Conservation (phyloP, 30 jellyfish, hydroid and myxozoan species). For the Aurelia coerulea region DNA sequence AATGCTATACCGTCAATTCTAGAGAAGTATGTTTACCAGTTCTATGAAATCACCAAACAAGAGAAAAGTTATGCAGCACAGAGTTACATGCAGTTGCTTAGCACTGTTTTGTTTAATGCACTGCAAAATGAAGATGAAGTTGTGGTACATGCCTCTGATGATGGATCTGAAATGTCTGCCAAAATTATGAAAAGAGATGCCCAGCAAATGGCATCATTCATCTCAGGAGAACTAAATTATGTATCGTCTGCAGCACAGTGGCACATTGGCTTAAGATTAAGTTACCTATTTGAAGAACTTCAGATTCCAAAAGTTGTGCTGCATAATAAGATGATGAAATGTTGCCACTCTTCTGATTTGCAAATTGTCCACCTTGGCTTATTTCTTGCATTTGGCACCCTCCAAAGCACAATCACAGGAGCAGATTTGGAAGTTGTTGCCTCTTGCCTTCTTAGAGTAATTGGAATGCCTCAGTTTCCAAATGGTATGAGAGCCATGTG, state of each 20-base stretch:
- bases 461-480: conserved; percentile 44
- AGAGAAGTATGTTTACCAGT: conserved; percentile 5
- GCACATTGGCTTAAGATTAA: conserved; percentile 43
- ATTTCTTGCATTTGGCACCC: conserved; percentile 23
- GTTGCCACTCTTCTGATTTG: conserved; percentile 41
- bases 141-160: no score
- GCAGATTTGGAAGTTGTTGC: conserved; percentile 33
- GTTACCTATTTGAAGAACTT: conserved; percentile 13
- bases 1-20: conserved; percentile 30
- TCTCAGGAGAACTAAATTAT: conserved; percentile 51
- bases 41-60: conserved; percentile 27
- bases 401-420: conserved; percentile 5
- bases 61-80: conserved; percentile 55
- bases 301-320: conserved; percentile 43
- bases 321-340: conserved; percentile 46
- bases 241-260: conserved; percentile 29
- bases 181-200: conserved; percentile 3
- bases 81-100: conserved; percentile 23
- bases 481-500: conserved; percentile 38
- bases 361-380: conserved; percentile 48
- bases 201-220: conserved; percentile 49
- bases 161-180: no score
- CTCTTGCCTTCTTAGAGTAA: conserved; percentile 10
- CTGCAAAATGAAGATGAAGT: conserved; percentile 5
- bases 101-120: conserved; percentile 25